A percentile compares a stretch with the other conserved stretches of the same genome.
These are phyloP conservation scores for Hydriomena furcata DNA, from an alignment of 2,888 invertebrate genomes.

Conservation along the genomic window DNA sequence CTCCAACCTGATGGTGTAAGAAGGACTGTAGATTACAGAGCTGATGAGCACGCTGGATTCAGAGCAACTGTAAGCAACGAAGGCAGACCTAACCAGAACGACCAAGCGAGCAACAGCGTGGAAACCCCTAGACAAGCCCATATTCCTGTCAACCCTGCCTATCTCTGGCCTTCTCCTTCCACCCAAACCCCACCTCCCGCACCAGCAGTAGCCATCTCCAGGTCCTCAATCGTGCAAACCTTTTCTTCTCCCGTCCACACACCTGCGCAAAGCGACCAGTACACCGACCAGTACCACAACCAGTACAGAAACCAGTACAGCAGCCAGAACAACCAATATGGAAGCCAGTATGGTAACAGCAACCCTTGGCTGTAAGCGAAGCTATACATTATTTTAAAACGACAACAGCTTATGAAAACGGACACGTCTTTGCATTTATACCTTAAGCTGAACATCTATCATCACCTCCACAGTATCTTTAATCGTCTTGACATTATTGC, in stretches of 20 bases:
- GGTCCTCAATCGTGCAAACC: slow-evolving; percentile 61
- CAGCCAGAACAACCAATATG: slow-evolving; percentile 23
- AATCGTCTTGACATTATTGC: too few relatives aligned
- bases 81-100: slow-evolving; percentile 28
- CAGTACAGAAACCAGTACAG: slow-evolving; percentile 37
- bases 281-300: slow-evolving; percentile 18
- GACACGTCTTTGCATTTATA: slow-evolving; percentile 59
- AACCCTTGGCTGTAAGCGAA: slow-evolving; percentile 55
- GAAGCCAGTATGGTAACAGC: slow-evolving; percentile 34
- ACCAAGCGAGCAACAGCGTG: slow-evolving; percentile 17
- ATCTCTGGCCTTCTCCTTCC: slow-evolving; percentile 41
- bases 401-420: slow-evolving; percentile 30
- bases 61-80: slow-evolving; percentile 79
- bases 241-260: slow-evolving; percentile 39
- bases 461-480: slow-evolving; percentile 18
- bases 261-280: slow-evolving; percentile 34
- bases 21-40: slow-evolving; percentile 81
- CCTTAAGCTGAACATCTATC: slow-evolving; percentile 47
- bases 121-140: slow-evolving; percentile 25
- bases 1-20: slow-evolving; percentile 80
- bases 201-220: slow-evolving; percentile 58
- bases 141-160: slow-evolving; percentile 26
- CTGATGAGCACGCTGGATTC: slow-evolving; percentile 80
- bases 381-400: slow-evolving; percentile 13
- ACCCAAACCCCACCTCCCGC: slow-evolving; percentile 40